Percentiles rank a stretch among this genome's conserved stretches.
These are phyloP conservation scores for Cantharis rustica DNA, from an alignment of 2,888 invertebrate species.

Conservation along the genomic window DNA sequence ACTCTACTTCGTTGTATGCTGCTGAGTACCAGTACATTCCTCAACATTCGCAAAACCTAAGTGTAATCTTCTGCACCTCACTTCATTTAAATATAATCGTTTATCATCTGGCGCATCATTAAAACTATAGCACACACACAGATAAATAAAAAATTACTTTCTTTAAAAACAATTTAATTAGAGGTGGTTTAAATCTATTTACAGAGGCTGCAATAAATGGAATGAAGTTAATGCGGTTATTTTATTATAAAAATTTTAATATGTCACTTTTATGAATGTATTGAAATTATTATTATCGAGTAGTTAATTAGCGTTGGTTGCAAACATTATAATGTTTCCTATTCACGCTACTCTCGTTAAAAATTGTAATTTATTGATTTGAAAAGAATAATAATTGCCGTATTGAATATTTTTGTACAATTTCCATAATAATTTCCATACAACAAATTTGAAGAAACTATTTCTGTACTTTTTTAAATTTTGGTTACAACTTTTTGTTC, in stretches of 20 bases:
- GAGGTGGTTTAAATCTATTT: not conserved
- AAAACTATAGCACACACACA: not conserved
- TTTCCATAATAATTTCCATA: not conserved
- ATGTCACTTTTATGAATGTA: not conserved
- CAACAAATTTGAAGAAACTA: not conserved
- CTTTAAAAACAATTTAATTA: not conserved
- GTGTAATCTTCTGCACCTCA: conserved; percentile 1
- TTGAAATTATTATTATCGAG: not conserved
- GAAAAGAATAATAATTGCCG: not conserved
- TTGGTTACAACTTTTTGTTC: not conserved
- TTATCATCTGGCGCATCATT: not conserved
- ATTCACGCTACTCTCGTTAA: not conserved
- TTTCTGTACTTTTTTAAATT: not conserved
- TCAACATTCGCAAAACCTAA: conserved; percentile 1
- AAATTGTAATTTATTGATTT: not conserved
- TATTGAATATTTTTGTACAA: not conserved
- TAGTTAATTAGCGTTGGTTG: not conserved
- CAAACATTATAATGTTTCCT: not conserved
- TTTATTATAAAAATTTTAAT: not conserved
- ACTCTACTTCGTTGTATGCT: conserved; percentile 29
- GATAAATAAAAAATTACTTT: not conserved
- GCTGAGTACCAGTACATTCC: conserved; percentile 18
- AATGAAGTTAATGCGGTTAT: not conserved
- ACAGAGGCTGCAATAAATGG: not conserved
- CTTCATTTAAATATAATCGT: not conserved